These are phyloP conservation scores for Leptinotarsa texana DNA, from an alignment of 1,140 invertebrate species.

Conservation along the genomic window DNA sequence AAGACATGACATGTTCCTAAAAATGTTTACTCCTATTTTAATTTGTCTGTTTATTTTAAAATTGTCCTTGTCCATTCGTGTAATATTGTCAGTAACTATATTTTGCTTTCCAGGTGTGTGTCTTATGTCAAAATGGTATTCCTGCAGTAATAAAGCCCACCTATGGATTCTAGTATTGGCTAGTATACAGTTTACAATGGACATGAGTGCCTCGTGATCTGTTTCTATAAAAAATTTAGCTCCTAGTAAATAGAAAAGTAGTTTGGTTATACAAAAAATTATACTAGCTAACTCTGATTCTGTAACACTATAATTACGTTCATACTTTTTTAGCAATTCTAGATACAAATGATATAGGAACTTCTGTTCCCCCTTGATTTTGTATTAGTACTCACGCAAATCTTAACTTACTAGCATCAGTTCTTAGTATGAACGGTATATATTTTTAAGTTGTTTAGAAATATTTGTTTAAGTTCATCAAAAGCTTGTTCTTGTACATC, in stretches of 20 bases:
- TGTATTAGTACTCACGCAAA: constrained; percentile 54
- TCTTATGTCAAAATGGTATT: no score
- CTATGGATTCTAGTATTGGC: no score
- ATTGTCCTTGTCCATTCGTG: no score
- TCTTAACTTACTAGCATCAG: constrained; percentile 43
- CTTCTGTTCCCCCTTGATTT: constrained; percentile 38
- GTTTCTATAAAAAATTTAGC: no score
- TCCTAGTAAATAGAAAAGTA: constrained; percentile 3
- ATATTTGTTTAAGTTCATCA: background rate
- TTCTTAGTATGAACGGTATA: constrained; percentile 36
- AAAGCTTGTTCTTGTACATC: background rate
- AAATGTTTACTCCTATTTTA: no score
- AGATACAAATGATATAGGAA: constrained; percentile 50
- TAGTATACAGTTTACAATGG: no score
- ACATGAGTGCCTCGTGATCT: no score
- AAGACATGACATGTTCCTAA: constrained; percentile 40
- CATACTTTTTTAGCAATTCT: constrained; percentile 49
- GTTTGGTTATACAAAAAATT: background rate
- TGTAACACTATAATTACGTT: no score
- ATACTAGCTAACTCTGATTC: background rate
- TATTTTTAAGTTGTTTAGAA: background rate
- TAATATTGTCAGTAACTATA: no score
- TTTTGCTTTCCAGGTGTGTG: no score
- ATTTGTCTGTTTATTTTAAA: no score
- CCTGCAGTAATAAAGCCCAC: no score